Percentiles rank a stretch among this genome's conserved stretches.
Conservation (phyloP, 2,797 vertebrate genomes). For the Rhinichthys osculus region DNA sequence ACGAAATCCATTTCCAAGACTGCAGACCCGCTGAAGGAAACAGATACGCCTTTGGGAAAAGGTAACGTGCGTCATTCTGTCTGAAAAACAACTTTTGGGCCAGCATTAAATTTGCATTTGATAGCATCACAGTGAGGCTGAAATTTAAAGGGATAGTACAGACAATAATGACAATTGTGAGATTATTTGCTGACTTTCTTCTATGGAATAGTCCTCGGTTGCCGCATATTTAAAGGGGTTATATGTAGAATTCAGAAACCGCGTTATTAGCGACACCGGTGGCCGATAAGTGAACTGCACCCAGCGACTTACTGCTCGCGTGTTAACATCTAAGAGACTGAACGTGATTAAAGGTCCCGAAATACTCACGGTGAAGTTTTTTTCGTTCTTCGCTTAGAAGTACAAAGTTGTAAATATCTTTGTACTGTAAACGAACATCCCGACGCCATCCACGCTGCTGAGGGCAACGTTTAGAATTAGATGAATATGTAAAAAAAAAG, state of each 20-base stretch:
- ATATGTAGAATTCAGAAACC: neutral
- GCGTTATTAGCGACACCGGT: neutral
- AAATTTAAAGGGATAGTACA: neutral
- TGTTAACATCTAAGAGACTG: neutral
- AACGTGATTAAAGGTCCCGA: neutral
- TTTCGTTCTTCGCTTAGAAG: neutral
- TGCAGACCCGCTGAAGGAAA: constrained; percentile 2
- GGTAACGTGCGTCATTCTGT: constrained; percentile 15
- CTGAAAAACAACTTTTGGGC: constrained; percentile 7
- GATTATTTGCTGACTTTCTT: neutral
- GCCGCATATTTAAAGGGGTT: neutral
- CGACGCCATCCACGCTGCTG: no score
- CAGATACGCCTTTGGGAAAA: constrained; percentile 13
- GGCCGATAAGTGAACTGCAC: neutral
- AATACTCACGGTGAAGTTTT: neutral
- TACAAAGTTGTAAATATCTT: neutral
- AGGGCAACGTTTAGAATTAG: neutral
- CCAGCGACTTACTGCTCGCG: neutral
- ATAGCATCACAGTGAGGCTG: constrained; percentile 1
- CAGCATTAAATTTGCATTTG: neutral
- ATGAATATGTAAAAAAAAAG: neutral
- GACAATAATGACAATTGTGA: neutral
- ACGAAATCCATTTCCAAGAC: constrained; percentile 18
- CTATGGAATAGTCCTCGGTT: neutral
- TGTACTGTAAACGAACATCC: no score